These are phyloP conservation scores for Phymatocera aterrima DNA, from an alignment of 2,888 invertebrate species.

Conservation along the genomic window DNA sequence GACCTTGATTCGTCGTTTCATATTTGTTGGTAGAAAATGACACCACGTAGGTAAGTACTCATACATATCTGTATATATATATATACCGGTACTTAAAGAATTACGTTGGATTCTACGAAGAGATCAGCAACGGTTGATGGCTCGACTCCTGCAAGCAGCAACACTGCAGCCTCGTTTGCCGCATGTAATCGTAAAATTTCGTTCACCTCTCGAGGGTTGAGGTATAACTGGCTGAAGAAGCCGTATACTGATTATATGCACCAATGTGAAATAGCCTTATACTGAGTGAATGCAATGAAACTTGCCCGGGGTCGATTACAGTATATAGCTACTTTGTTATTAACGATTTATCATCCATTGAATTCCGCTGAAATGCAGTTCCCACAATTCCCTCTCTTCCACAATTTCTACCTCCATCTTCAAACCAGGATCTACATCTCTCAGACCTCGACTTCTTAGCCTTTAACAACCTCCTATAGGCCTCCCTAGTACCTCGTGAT, in stretches of 20 bases:
- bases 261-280: not conserved
- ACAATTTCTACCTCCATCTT: slow-evolving; percentile 6
- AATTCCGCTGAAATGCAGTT: slow-evolving; percentile 46
- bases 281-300: slow-evolving; percentile 5
- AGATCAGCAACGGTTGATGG: slow-evolving; percentile 13
- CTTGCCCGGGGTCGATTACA: not conserved
- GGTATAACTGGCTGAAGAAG: not conserved
- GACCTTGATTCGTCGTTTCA: slow-evolving; percentile 12
- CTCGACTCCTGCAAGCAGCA: not conserved
- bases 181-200: slow-evolving; percentile 24
- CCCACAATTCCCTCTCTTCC: slow-evolving; percentile 45
- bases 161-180: not conserved
- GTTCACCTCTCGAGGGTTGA: slow-evolving; percentile 3
- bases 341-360: slow-evolving; percentile 52
- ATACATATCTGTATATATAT: not conserved
- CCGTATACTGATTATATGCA: too few relatives aligned
- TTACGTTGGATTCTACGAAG: slow-evolving; percentile 29
- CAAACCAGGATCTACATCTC: slow-evolving; percentile 20
- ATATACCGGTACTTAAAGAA: slow-evolving; percentile 3
- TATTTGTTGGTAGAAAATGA: not conserved
- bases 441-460: slow-evolving; percentile 29
- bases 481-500: slow-evolving; percentile 7
- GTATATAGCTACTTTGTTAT: slow-evolving; percentile 36
- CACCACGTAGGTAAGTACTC: not conserved
- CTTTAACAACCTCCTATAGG: slow-evolving; percentile 29